Conservation (phyloP, 2,888 invertebrate genomes). For the Eremobia ochroleuca region DNA sequence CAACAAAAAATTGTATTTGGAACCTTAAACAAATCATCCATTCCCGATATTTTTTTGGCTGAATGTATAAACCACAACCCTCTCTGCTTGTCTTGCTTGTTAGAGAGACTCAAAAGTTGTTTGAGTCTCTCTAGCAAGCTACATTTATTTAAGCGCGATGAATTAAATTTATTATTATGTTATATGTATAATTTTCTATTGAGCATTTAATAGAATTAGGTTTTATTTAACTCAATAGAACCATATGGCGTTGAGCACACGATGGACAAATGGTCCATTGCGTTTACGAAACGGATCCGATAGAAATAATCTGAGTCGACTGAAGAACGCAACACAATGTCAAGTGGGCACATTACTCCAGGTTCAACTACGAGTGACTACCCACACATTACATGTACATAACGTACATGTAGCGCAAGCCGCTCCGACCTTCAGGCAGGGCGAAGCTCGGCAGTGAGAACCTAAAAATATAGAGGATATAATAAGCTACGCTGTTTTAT, state of each 20-base stretch:
- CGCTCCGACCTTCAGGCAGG: constrained; percentile 2
- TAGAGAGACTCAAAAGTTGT: too few relatives aligned
- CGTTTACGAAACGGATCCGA: neutral
- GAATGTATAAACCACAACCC: neutral
- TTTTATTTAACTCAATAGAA: neutral
- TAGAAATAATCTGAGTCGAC: constrained; percentile 10
- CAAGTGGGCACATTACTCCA: constrained; percentile 43
- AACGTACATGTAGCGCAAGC: neutral
- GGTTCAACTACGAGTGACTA: constrained; percentile 16
- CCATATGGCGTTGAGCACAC: neutral
- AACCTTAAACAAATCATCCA: too few relatives aligned
- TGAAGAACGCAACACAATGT: constrained; percentile 40
- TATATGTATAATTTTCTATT: neutral
- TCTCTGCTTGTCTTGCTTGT: too few relatives aligned
- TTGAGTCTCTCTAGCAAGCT: neutral
- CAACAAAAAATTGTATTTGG: too few relatives aligned
- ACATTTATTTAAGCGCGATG: neutral
- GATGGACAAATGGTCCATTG: neutral
- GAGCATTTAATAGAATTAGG: neutral
- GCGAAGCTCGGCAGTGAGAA: neutral
- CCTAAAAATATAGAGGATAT: neutral
- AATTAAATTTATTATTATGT: neutral
- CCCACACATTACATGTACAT: neutral
- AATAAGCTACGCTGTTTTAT: neutral
- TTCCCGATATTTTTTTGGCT: too few relatives aligned